These are phyloP conservation scores for Drosophila anomelani DNA, from an alignment of 2,888 invertebrate genomes.

Conservation along the genomic window DNA sequence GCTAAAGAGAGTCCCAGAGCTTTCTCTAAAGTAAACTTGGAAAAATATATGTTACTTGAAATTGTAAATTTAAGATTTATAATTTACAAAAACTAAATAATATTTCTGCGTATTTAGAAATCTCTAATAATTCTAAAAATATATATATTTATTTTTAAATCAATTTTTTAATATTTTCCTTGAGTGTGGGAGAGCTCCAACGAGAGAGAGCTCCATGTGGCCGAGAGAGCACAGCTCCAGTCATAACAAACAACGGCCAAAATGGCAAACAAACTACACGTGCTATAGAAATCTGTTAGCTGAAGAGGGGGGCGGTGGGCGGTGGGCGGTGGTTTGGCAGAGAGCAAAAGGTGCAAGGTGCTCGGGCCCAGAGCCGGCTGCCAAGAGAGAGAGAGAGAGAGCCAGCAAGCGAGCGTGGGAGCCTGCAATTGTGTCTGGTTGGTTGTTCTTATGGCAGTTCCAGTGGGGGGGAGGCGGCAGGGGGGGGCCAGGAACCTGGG, in stretches of 20 bases:
- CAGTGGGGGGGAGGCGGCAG: too few species aligned
- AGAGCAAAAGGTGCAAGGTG: not conserved
- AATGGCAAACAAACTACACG: constrained; percentile 73
- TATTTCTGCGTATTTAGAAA: not conserved
- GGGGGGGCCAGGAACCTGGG: constrained; percentile 2
- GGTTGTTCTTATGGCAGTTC: constrained; percentile 5
- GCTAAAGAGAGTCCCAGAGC: constrained; percentile 9
- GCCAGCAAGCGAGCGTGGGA: constrained; percentile 22
- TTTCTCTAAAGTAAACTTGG: not conserved
- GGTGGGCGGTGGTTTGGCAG: constrained; percentile 1
- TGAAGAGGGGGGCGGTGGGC: not conserved
- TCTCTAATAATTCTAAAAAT: not conserved
- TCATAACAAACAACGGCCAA: constrained; percentile 55
- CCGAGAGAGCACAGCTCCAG: constrained; percentile 36
- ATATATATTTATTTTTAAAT: too few species aligned
- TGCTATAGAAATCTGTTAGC: constrained; percentile 40
- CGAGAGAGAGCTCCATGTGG: constrained; percentile 6
- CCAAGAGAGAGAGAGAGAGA: constrained; percentile 4
- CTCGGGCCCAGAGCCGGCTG: not conserved
- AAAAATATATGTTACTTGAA: not conserved
- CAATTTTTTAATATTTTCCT: not conserved
- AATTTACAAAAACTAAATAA: not conserved
- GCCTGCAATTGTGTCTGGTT: constrained; percentile 39
- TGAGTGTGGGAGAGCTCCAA: constrained; percentile 6
- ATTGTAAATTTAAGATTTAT: too few species aligned